Conservation (phyloP, 2,797 vertebrate genomes). For the Discoglossus pictus region DNA sequence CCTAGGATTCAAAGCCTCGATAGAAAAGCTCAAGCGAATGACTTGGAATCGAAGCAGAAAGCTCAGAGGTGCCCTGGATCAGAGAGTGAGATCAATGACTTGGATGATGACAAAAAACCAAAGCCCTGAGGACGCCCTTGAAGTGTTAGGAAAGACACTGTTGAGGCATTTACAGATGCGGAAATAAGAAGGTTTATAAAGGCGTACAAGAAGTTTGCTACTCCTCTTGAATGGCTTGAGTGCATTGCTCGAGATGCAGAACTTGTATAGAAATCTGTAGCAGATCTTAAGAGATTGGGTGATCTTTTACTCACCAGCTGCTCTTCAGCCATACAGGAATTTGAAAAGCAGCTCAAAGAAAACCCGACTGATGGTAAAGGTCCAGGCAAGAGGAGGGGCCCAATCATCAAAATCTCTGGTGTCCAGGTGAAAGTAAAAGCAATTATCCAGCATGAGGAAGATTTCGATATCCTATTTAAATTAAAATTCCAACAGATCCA, state of each 20-base stretch:
- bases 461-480: constrained; percentile 94
- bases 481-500: constrained; percentile 78
- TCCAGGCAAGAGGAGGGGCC: constrained; percentile 93
- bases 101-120: constrained; percentile 92
- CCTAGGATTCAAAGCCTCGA: constrained; percentile 95
- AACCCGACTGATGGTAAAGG: constrained; percentile 96
- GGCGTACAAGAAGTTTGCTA: constrained; percentile 96
- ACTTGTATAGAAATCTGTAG: constrained; percentile 95
- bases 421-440: constrained; percentile 98
- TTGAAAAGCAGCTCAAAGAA: constrained; percentile 92
- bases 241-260: constrained; percentile 95
- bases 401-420: constrained; percentile 97
- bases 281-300: constrained; percentile 91
- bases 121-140: constrained; percentile 90
- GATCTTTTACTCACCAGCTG: constrained; percentile 93
- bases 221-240: constrained; percentile 94
- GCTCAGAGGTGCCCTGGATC: constrained; percentile 88
- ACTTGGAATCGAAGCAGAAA: constrained; percentile 94
- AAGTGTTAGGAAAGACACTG: constrained; percentile 90
- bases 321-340: constrained; percentile 92
- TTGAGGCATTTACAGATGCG: constrained; percentile 93
- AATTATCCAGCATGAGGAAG: constrained; percentile 96
- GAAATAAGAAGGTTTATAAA: constrained; percentile 99
- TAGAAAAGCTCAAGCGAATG: constrained; percentile 92
- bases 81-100: constrained; percentile 93